Base-by-base conservation (phyloP, 2,888 invertebrate species). In the Lasioglossum morio region DNA sequence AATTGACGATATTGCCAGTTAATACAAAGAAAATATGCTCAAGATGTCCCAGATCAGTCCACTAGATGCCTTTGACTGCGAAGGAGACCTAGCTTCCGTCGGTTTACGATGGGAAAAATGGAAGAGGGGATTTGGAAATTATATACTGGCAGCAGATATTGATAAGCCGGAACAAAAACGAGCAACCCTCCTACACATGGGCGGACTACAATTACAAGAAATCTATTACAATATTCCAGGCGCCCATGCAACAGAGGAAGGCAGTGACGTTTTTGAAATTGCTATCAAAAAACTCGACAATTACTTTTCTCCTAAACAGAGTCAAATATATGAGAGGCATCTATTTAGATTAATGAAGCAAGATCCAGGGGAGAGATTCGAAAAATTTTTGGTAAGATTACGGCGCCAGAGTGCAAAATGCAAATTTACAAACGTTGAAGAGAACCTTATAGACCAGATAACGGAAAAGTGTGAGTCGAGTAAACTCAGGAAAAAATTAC, bases 391-490 rank as follows among this genome's bases (percentile, higher is more conserved):
- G 1, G 83, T 74, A 2, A 82, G 84, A 43, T 40, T 88, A 27
- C 23, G 87, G 1, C 84, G 82, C 8, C 87, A 89, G 63, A 78
- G 76, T 4, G 89, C 76, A 83, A 79, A 87, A 34, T 84, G 87
- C 34, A 30, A 66, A 40, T 87, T 88, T 27, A 27, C 27, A 4
- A 63, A 46, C 0, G 48, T 23, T 10, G 82, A 88, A 30, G 76
- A 79, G 16, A 81, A 88, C 80, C 78, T 87, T 8, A 66, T 85
- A 5, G 88, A 82, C 10, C 84, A 89, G 40, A 77, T 89, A 2
- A 75, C 88, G 8, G 81, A 84, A 63, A 79, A 90, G 48, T 85
- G 92, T 77, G 34, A 79, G 0, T 88, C 88, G 30, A 27, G 48
- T 19, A 87, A 86, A 84, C 46, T 48, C 0, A 48, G 46, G 4